phyloP scores from a whole-genome alignment of 2,113 vertebrate species.

The Sciurus niger region DNA sequence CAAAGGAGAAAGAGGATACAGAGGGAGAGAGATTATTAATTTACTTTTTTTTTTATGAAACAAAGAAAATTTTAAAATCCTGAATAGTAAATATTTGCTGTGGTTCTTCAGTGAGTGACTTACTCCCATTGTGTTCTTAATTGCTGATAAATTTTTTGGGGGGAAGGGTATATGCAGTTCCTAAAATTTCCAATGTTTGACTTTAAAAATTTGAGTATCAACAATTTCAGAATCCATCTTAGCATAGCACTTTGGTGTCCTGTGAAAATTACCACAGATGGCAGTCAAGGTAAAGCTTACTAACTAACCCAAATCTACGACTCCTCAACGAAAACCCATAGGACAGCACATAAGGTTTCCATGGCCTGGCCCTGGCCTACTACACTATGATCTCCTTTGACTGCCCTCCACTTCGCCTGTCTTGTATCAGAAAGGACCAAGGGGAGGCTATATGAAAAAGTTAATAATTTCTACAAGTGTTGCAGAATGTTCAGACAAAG shows the following conservation, averaged over 20 bases:
- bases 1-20: not conserved
- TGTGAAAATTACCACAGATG: not conserved
- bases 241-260: not conserved
- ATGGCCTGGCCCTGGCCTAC: rapidly evolving
- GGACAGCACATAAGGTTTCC: rapidly evolving
- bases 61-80: not conserved
- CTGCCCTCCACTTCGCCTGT: not conserved
- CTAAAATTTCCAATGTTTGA: not conserved
- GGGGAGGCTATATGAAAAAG: not conserved
- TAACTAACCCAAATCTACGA: not conserved
- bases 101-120: not conserved
- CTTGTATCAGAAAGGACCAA: not conserved
- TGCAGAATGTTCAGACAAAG: not conserved
- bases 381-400: not conserved
- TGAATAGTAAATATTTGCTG: not conserved
- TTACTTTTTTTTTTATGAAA: not conserved
- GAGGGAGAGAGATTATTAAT: not conserved
- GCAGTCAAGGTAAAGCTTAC: not conserved
- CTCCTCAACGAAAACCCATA: not conserved
- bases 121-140: not conserved
- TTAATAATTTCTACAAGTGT: not conserved
- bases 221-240: not conserved
- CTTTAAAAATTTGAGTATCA: not conserved
- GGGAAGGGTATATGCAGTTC: no score
- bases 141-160: not conserved